A percentile compares a stretch with the other conserved stretches of the same genome.
Conservation (phyloP, 2,113 vertebrate genomes). For the Chamaea fasciata region DNA sequence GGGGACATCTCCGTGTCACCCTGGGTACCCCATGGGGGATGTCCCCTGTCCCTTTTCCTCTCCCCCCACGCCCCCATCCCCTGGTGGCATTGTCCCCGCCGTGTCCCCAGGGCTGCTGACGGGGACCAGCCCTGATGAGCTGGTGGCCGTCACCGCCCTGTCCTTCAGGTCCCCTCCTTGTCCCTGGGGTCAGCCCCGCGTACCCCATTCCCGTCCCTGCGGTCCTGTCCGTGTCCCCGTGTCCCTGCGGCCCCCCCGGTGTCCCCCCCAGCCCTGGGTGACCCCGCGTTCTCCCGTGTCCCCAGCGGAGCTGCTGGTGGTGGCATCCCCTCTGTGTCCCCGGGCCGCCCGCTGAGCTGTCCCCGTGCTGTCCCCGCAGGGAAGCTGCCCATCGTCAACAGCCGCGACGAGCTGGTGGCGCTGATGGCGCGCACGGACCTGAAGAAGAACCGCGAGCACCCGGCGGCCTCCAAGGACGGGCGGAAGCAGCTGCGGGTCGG, state of each 20-base stretch:
- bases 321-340: neutral
- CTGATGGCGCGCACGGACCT: constrained; percentile 16
- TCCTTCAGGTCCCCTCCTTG: neutral
- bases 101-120: neutral
- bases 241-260: neutral
- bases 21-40: neutral
- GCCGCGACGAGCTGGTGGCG: neutral
- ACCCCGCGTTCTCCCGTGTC: too few species aligned
- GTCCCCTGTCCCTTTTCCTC: neutral
- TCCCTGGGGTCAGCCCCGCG: neutral
- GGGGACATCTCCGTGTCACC: neutral
- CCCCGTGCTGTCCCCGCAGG: neutral
- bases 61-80: too few species aligned
- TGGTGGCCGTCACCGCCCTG: neutral
- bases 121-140: neutral
- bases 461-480: neutral
- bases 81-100: neutral
- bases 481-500: constrained; percentile 4
- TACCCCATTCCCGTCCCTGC: too few species aligned
- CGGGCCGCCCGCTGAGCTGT: neutral
- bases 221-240: too few species aligned
- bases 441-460: neutral
- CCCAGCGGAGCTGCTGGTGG: neutral
- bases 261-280: neutral
- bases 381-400: neutral